Evolutionary conservation across 2,888 invertebrate genomes (phyloP).

Genomic region (Tyria jacobaeae): DNA sequence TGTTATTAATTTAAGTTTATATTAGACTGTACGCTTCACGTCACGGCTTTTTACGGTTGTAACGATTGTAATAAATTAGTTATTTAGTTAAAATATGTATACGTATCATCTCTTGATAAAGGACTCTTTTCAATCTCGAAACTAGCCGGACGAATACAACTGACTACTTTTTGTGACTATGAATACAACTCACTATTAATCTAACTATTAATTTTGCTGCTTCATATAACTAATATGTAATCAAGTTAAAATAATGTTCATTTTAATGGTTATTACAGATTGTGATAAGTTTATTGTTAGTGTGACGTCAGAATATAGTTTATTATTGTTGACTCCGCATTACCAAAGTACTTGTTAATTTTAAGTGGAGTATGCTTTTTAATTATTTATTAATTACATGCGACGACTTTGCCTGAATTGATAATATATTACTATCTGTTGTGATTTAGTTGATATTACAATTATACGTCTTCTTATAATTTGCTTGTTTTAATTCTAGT

Average conservation of each 20-base stretch:
- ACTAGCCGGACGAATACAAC: not conserved
- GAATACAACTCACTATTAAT: too few species aligned
- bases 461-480: slow-evolving; percentile 35
- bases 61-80: not conserved
- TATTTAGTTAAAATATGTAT: not conserved
- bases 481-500: slow-evolving; percentile 8
- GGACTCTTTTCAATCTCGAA: not conserved
- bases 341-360: slow-evolving; percentile 49
- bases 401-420: slow-evolving; percentile 21
- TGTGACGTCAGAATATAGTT: slow-evolving; percentile 32
- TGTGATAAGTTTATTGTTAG: not conserved
- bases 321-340: slow-evolving; percentile 23
- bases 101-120: not conserved
- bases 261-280: too few species aligned
- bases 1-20: not conserved
- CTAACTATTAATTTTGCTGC: not conserved
- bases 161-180: not conserved
- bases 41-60: not conserved
- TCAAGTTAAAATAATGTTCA: not conserved
- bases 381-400: slow-evolving; percentile 45
- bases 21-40: not conserved
- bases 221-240: not conserved
- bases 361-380: slow-evolving; percentile 38
- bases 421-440: slow-evolving; percentile 35
- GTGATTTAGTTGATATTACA: slow-evolving; percentile 35